Base-by-base conservation (phyloP, 2,797 vertebrate species). In the Falco rusticolus region DNA sequence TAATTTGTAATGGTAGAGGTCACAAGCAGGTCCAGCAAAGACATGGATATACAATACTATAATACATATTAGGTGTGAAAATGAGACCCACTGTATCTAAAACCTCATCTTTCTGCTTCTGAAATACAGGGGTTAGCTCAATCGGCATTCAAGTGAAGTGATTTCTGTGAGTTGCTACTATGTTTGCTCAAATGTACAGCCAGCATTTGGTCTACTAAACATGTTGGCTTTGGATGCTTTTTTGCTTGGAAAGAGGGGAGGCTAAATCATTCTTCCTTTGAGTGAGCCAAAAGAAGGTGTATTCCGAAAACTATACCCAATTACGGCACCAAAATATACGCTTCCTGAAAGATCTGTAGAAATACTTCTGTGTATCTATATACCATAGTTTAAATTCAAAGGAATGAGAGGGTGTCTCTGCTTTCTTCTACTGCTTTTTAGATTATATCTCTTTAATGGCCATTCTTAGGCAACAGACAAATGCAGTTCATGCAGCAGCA, bases 321-420 rank as follows among this genome's bases (percentile, higher is more conserved):
- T 41, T 80, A 33, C 37, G 15, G 7, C 13, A 61, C 34, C 17
- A 61, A 89, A 85, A 37, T 16, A 28, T 24, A 15, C 5, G 4
- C 9, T 83, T 74, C 9, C 50, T 74, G 37, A 53, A 20, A 21
- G 19, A 57, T 41, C 22, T 75, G 39, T 57, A 75, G 53, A 77
- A 82, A 41, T 9, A 26, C 17, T 75, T 59, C 5, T 25, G 4
- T 45, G 3, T 45, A 17, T 79, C 39, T 39, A 2, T 60, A 24
- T 25, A 56, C 12, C 14, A 11, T 1, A 34, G 2, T 60, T 87
- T 56, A 64, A 66, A 74, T 59, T 79, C 20, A 59, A 54, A 39
- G 47, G 24, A 79, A 48, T 0, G 0, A 68, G 66, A 84, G 5
- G 5, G 1, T 33, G 10, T 43, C 3, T 63, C 41, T 76, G 26